Base-by-base conservation (phyloP, 2,888 invertebrate species). In the Spatulosminthurus flaviceps region DNA sequence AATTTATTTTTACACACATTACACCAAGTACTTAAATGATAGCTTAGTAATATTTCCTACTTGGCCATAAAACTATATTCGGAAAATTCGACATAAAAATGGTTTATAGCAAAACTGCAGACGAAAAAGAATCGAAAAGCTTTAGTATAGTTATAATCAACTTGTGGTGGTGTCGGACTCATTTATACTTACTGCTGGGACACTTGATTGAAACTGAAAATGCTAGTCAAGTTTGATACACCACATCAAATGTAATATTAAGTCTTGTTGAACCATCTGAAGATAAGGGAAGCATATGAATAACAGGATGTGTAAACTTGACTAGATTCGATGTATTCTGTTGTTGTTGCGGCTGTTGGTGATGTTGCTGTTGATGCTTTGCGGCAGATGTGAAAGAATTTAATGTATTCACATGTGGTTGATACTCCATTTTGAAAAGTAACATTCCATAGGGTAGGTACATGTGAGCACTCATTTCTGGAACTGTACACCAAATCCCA, bases 391-490 rank as follows among this genome's bases (percentile, higher is more conserved):
- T 22, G 21, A 13, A 64, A 22, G 24, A 24, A 26, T 22, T 11
- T 9, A n/a, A 22, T 22, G 1, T 19, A 29, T 26, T 21, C 28
- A 19, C 61, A 76, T 61, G 29, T 1, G 76, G 76, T 26, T 76
- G 76, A 28, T 76, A 76, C 28, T 76, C 76, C 67, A 76, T 41
- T 21, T 76, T 76, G n/a, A 76, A 76, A 22, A 43, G 24, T 1
- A 76, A 28, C 4, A 76, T 29, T 1, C 76, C 76, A 28, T 76
- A 42, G 7, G 76, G 76, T 42, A 76, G 66, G n/a, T 76, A 76
- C 67, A 76, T 76, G 11, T 66, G 22, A 4, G 76, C 76, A 19
- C 41, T 76, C 76, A 76, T 76, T 67, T 76, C 76, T 9, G 76
- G 76, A 43, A 24, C n/a, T 4, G 69, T 1, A 13, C 67, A 43